Evolutionary conservation across 2,888 invertebrate species (phyloP), one percentile per base, ranked within the genome.

Genomic region (Phoenoteleia sp.): DNA sequence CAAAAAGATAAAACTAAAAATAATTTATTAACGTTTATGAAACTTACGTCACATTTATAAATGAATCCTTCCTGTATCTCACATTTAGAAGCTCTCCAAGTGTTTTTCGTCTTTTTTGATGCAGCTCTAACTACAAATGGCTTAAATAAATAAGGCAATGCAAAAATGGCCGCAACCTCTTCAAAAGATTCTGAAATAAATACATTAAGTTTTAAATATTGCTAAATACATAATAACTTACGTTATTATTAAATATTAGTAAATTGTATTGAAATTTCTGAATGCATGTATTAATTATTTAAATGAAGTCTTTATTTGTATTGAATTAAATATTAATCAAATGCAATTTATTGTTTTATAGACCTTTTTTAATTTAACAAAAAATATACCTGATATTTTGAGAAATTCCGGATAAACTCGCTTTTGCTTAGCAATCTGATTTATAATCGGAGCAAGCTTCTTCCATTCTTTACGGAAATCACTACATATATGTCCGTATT

Each of bases 51-150:
- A 36, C 49, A 54, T 25, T 21, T 62, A 6, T 45, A 62, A 4
- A 62, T 62, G 17, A 62, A 62, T 7, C 66, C 66, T 27, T 64
- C 27, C n/a, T 66, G 66, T 3, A 75, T 64, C 11, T 75, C 56
- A 13, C 13, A 3, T 64, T 66, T 75, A n/a, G 64, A 62, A 7
- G 75, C 62, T 75, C 64, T 64, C 75, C 75, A 75, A 0, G 52
- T 45, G 25, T 64, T 56, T 21, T 62, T 42, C n/a, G 19, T 23
- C 0, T 15, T n/a, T 45, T 66, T 75, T 3, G 54, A 39, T 15
- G 29, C 56, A n/a, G 23, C 21, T 39, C 27, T 36, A 0, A 54
- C 19, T 2, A 42, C 27, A 9, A 64, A 42, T 21, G 75, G 75
- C 17, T 66, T 64, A n/a, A 75, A 75, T 21, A 75, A 39, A 15